phyloP scores from a whole-genome alignment of 2,797 vertebrate genomes.

The Pangasius djambal region DNA sequence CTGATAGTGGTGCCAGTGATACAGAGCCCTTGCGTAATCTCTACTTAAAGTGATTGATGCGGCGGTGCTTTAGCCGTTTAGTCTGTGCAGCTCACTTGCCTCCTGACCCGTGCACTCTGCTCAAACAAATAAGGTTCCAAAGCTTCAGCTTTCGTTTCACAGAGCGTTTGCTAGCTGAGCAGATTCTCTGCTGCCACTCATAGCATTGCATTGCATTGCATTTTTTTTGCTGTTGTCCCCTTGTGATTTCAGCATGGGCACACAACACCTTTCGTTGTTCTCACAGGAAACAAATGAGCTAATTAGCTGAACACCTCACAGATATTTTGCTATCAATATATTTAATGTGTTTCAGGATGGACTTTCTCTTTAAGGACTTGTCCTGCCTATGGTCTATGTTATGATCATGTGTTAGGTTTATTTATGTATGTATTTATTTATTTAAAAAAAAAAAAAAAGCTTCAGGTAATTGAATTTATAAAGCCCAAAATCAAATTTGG shows the following conservation, averaged over 20 bases:
- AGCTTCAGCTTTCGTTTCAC: background rate
- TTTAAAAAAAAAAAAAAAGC: background rate
- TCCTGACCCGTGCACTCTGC: background rate
- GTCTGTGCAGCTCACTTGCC: background rate
- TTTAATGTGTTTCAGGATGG: background rate
- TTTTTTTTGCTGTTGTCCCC: background rate
- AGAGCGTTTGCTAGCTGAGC: background rate
- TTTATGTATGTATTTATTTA: background rate
- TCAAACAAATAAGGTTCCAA: too few species aligned
- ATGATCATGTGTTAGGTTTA: background rate
- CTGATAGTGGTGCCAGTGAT: background rate
- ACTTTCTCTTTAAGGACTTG: background rate
- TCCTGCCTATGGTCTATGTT: too few species aligned
- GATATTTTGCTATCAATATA: background rate
- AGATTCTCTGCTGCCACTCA: background rate
- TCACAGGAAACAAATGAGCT: background rate
- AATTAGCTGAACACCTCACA: background rate
- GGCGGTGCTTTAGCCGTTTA: background rate
- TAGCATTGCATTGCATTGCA: background rate
- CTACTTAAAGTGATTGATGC: background rate
- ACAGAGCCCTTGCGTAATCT: background rate
- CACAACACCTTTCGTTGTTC: background rate
- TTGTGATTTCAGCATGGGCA: too few species aligned
- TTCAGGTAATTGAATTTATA: background rate
- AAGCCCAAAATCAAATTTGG: background rate